Evolutionary conservation across 1,140 invertebrate species (phyloP), one percentile per base, ranked within the genome.

Genomic region (Diuraphis noxia): DNA sequence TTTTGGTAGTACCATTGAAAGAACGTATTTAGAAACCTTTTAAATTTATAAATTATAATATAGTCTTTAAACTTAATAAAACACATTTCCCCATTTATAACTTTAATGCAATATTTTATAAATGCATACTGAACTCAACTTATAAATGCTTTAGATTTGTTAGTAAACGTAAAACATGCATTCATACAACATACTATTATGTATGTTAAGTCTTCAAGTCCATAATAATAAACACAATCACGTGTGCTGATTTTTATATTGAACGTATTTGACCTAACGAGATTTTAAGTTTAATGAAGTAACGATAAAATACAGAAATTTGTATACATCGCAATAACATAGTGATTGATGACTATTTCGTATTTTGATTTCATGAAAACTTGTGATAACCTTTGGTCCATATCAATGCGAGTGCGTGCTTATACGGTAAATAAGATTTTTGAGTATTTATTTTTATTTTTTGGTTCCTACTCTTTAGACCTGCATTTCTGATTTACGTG

Each of bases 401-500:
- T 40, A 82, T 40, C 3, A 82, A n/a, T n/a, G 6, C 30, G 56
- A 63, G 6, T 30, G 25, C 38, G 25, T 82, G 23, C 38, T 82
- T 30, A 84, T 2, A n/a, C 30, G n/a, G 23, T 36, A 89, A 89
- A 79, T 43, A 46, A 19, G 72, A 77, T 49, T 79, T 90, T 79
- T 79, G 40, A n/a, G 72, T 46, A 72, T 72, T 63, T 72, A 46
- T 88, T 40, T 63, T 86, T 36, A 86, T 86, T 82, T 40, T 82
- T 82, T 25, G 5, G 9, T 40, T 81, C 40, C 36, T 0, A 25
- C 30, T 41, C 38, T 88, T 43, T 79, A 21, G 38, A 90, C 88
- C 72, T 46, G 40, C 56, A 63, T 63, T 90, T 79, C 88, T 79
- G 88, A 79, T 79, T 90, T 90, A 90, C 88, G 88, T 25, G n/a